Evolutionary conservation across 2,113 vertebrate genomes (phyloP).

Genomic region (Pelusios castaneus): DNA sequence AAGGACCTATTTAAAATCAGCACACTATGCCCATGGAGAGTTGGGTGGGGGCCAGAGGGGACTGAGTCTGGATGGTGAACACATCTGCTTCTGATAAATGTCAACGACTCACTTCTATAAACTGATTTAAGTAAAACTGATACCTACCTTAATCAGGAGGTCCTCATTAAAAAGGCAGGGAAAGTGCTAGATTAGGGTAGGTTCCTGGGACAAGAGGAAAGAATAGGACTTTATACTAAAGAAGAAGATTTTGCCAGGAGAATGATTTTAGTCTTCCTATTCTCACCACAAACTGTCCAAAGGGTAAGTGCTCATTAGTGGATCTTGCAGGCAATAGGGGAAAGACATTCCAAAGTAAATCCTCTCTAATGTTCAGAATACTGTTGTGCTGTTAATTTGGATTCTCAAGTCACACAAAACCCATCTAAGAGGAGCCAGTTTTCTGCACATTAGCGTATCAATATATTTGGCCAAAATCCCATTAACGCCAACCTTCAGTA

Average conservation of each 20-base stretch:
- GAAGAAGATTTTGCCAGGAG: slow-evolving; percentile 38
- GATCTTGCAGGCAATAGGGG: not conserved
- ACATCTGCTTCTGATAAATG: slow-evolving; percentile 19
- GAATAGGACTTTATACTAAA: slow-evolving; percentile 34
- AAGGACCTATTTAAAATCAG: slow-evolving; percentile 28
- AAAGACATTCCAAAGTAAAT: accelerated
- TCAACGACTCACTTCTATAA: slow-evolving; percentile 40
- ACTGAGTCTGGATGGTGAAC: not conserved
- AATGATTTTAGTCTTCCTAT: slow-evolving; percentile 46
- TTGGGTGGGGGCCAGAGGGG: not conserved
- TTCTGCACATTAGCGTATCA: not conserved
- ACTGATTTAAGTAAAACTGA: slow-evolving; percentile 21
- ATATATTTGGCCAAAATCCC: accelerated
- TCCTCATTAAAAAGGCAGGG: not conserved
- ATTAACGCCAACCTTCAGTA: not conserved
- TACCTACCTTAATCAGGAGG: not conserved
- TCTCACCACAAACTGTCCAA: not conserved
- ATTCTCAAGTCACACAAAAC: not conserved
- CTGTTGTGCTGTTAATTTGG: not conserved
- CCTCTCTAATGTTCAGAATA: not conserved
- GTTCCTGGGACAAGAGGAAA: slow-evolving; percentile 51
- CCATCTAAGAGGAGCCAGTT: not conserved
- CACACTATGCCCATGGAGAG: not conserved
- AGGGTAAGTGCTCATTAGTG: not conserved
- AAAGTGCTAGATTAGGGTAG: slow-evolving; percentile 43